Conservation (phyloP, 2,888 invertebrate species). For the Dexiosoma caninum region DNA sequence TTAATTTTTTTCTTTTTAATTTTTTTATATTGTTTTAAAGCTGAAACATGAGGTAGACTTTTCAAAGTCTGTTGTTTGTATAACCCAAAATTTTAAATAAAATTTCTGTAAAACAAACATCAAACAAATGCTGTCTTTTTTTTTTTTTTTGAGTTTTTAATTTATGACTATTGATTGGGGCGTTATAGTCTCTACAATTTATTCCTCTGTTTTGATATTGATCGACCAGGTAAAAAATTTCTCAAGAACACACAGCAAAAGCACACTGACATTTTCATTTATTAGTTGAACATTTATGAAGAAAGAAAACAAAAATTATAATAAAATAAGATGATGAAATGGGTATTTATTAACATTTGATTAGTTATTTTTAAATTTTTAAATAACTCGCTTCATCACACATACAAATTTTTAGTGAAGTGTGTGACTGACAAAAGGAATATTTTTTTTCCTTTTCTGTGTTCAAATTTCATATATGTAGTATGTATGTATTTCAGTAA, state of each 20-base stretch:
- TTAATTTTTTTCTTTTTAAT: constrained; percentile 14
- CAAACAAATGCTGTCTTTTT: constrained; percentile 35
- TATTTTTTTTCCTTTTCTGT: too few species aligned
- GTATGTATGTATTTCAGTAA: constrained; percentile 1
- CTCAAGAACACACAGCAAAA: constrained; percentile 21
- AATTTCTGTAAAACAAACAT: neutral
- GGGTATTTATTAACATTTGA: constrained; percentile 53
- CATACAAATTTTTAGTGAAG: neutral
- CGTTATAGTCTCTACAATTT: constrained; percentile 46
- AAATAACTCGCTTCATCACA: constrained; percentile 39
- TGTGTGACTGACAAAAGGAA: too few species aligned
- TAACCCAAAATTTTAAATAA: neutral
- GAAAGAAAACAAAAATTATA: neutral
- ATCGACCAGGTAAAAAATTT: constrained; percentile 67
- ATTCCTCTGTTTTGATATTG: constrained; percentile 55
- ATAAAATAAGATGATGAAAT: constrained; percentile 8
- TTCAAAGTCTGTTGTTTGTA: constrained; percentile 22
- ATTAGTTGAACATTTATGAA: constrained; percentile 22
- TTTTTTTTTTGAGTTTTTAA: constrained; percentile 41
- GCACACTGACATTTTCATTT: constrained; percentile 63
- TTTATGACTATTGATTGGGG: constrained; percentile 66
- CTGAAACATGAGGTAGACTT: constrained; percentile 55
- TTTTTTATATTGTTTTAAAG: constrained; percentile 37
- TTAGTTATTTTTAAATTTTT: constrained; percentile 65
- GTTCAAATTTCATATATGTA: too few species aligned